Evolutionary conservation across 2,888 invertebrate species (phyloP).

Genomic region (Torymus texanus): DNA sequence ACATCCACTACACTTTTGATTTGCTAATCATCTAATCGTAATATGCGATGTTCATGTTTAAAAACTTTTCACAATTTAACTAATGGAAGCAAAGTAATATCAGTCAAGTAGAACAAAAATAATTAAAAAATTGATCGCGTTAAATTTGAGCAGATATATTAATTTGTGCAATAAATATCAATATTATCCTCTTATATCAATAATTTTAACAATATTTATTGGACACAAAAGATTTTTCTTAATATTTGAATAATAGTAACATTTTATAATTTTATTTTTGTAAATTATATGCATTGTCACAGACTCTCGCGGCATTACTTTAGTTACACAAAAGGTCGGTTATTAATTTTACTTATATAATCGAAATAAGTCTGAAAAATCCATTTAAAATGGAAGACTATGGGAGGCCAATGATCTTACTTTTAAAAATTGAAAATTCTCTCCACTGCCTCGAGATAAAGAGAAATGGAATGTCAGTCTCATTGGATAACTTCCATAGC

Average conservation of each 20-base stretch:
- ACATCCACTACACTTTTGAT: too few species aligned
- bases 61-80: too few species aligned
- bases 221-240: background rate
- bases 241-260: conserved; percentile 30
- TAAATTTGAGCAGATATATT: too few species aligned
- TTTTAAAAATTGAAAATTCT: conserved; percentile 29
- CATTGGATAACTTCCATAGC: conserved; percentile 49
- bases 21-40: too few species aligned
- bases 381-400: conserved; percentile 51
- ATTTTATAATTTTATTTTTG: conserved; percentile 44
- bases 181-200: background rate
- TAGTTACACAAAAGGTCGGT: conserved; percentile 24
- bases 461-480: conserved; percentile 58
- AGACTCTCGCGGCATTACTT: conserved; percentile 20
- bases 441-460: background rate
- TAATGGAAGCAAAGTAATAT: too few species aligned
- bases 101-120: too few species aligned
- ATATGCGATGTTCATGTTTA: too few species aligned
- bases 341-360: conserved; percentile 23
- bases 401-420: conserved; percentile 43
- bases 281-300: conserved; percentile 15
- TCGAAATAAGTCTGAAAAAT: conserved; percentile 48
- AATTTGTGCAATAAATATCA: too few species aligned
- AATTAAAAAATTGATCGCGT: background rate
- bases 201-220: conserved; percentile 20